Conservation (phyloP, 2,797 vertebrate species). For the Yasuhikotakia modesta region DNA sequence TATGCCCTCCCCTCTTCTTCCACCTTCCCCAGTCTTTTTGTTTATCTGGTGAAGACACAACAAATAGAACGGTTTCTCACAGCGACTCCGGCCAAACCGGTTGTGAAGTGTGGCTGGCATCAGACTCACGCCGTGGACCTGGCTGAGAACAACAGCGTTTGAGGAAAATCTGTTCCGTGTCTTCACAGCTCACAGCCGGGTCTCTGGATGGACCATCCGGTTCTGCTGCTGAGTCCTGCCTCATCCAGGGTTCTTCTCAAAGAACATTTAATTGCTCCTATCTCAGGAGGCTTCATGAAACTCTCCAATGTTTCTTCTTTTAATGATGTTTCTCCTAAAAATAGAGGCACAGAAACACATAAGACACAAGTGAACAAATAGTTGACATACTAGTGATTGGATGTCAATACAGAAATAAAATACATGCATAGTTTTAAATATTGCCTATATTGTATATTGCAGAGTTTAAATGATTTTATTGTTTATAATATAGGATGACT, state of each 20-base stretch:
- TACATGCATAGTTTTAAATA: too few relatives aligned
- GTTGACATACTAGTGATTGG: too few relatives aligned
- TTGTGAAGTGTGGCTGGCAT: constrained; percentile 61
- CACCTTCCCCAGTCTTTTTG: constrained; percentile 13
- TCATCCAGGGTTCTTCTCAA: too few relatives aligned
- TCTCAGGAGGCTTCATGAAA: too few relatives aligned
- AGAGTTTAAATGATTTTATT: too few relatives aligned
- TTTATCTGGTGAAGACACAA: constrained; percentile 56
- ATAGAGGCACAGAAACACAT: not conserved
- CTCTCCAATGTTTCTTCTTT: not conserved
- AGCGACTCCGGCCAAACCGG: constrained; percentile 60
- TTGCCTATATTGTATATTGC: too few relatives aligned
- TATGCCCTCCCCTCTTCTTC: constrained; percentile 29
- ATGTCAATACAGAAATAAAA: too few relatives aligned
- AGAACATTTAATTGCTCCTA: too few relatives aligned
- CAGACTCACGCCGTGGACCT: constrained; percentile 50
- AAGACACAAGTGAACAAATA: too few relatives aligned
- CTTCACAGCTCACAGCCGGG: constrained; percentile 80
- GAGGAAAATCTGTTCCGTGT: constrained; percentile 87
- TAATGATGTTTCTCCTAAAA: not conserved
- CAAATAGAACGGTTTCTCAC: constrained; percentile 62
- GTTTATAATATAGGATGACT: too few relatives aligned
- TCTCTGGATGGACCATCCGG: constrained; percentile 80
- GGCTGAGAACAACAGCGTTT: constrained; percentile 75
- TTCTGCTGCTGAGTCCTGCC: not conserved